Conservation (phyloP, 2,888 invertebrate genomes). For the Zaprionus bogoriensis region DNA sequence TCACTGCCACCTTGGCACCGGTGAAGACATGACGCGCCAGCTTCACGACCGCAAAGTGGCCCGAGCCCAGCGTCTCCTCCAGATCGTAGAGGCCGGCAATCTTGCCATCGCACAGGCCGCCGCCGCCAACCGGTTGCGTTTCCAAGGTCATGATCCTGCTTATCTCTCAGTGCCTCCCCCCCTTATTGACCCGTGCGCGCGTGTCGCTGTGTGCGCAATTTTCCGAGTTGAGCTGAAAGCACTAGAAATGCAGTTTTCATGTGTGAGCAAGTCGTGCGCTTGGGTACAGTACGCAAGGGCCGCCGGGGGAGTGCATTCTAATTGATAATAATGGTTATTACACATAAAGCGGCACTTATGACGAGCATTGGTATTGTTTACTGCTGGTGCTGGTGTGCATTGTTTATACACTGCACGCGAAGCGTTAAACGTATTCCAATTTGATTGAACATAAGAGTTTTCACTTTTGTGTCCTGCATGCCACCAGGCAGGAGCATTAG, state of each 20-base stretch:
- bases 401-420: conserved; percentile 13
- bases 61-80: conserved; percentile 97
- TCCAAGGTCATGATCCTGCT: conserved; percentile 69
- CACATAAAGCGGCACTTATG: conserved; percentile 14
- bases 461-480: conserved; percentile 46
- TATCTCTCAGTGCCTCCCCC: conserved; percentile 40
- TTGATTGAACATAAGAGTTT: conserved; percentile 21
- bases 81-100: conserved; percentile 98
- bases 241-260: conserved; percentile 40
- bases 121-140: conserved; percentile 70
- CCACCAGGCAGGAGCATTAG: conserved; percentile 33
- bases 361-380: neutral
- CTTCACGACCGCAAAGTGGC: conserved; percentile 99
- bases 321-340: conserved; percentile 11
- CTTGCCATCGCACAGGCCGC: conserved; percentile 86
- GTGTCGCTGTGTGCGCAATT: conserved; percentile 31
- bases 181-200: conserved; percentile 18
- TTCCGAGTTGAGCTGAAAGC: conserved; percentile 30
- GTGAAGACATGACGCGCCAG: conserved; percentile 99
- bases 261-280: neutral
- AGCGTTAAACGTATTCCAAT: conserved; percentile 23
- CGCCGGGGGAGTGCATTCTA: conserved; percentile 6
- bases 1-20: conserved; percentile 98
- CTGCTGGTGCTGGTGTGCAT: neutral
- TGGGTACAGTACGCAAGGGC: conserved; percentile 30